phyloP scores from a whole-genome alignment of 2,797 vertebrate genomes.

The Chelonia mydas region DNA sequence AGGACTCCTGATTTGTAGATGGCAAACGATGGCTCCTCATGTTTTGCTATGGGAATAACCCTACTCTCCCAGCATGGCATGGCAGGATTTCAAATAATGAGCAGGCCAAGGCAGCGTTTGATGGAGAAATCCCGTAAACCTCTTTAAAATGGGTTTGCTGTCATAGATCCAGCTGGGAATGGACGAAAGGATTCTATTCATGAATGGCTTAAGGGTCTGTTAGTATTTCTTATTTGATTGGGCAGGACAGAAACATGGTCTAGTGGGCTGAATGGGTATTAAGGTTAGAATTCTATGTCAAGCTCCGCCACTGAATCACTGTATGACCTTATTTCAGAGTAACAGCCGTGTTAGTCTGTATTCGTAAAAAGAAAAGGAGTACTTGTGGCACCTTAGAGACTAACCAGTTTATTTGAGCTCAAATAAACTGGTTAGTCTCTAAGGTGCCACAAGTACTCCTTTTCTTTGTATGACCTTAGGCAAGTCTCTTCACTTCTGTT shows the following conservation, averaged over 20 bases:
- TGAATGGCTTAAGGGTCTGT: slow-evolving; percentile 51
- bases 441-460: too few species aligned
- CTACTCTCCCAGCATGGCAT: slow-evolving; percentile 6
- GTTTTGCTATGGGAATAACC: slow-evolving; percentile 64
- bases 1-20: slow-evolving; percentile 13
- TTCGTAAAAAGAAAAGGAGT: too few species aligned
- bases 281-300: slow-evolving; percentile 50
- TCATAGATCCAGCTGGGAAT: neutral
- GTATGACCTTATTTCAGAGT: too few species aligned
- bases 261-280: slow-evolving; percentile 65
- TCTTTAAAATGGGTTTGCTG: slow-evolving; percentile 19
- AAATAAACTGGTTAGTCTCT: too few species aligned
- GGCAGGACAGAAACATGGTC: neutral
- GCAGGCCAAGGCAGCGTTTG: neutral
- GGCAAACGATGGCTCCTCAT: slow-evolving; percentile 61
- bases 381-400: too few species aligned
- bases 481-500: slow-evolving; percentile 40
- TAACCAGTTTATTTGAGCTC: too few species aligned
- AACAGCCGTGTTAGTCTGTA: too few species aligned
- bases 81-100: slow-evolving; percentile 31
- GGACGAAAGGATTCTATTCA: neutral
- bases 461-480: too few species aligned
- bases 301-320: neutral
- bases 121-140: slow-evolving; percentile 35
- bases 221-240: neutral